Evolutionary conservation across 1,140 invertebrate species (phyloP), one percentile per base, ranked within the genome.

Genomic region (Trichonephila inaurata): DNA sequence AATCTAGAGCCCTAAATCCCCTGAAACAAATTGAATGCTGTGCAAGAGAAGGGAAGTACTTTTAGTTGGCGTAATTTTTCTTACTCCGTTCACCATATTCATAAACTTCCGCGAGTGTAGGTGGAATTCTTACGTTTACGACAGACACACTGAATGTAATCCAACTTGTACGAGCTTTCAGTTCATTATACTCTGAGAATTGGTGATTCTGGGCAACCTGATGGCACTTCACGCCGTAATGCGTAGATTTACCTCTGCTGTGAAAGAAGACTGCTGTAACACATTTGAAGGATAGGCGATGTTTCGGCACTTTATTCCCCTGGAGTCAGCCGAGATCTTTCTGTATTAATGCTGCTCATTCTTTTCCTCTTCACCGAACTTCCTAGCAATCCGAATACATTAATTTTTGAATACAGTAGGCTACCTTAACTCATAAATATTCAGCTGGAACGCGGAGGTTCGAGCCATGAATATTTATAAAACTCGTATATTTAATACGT

Each of bases 391-490:
- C 81, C 81, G 90, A 92, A 92, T 85, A 92, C 90, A 92, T 92
- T 92, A 92, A 92, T 92, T 92, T 62, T 81, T 85, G 61, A 83
- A 66, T 44, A 85, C 12, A 28, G 40, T 40, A 33, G 58, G 12
- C 19, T 92, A 60, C 28, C 21, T 28, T 44, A 21, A 28, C 40
- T 92, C 90, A 92, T 92, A 92, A 92, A 92, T 92, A 92, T 92
- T 92, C 90, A 92, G 62, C 33, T 44, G 21, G 18, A 77, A 58
- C 28, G 60, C 5, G 24, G 90, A 90, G 61, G 19, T 18, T 33
- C n/a, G 40, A n/a, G 2, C 8, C 58, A 92, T 92, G 90, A 92
- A 92, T 92, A 92, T 92, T 92, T 92, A 92, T 92, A 81, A 77
- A 64, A 51, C 19, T 85, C 24, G 33, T 64, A 82, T 44, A 21